Conservation (phyloP, 2,113 vertebrate genomes). For the Coturnix japonica region DNA sequence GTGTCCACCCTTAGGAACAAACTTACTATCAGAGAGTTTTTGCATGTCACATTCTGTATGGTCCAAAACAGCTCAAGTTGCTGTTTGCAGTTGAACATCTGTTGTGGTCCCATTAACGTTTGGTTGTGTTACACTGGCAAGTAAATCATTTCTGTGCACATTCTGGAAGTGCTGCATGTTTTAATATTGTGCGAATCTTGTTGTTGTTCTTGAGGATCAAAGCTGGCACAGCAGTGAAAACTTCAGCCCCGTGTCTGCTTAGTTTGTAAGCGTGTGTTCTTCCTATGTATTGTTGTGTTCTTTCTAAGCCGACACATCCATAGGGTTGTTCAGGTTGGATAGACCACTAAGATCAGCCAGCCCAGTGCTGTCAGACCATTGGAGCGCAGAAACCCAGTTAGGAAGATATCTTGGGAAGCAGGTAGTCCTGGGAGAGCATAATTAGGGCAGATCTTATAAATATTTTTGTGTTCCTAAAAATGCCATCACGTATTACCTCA, state of each 20-base stretch:
- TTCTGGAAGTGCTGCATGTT: not conserved
- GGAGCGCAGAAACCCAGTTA: not conserved
- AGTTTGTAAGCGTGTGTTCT: not conserved
- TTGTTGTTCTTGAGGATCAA: slow-evolving; percentile 7
- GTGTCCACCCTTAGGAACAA: not conserved
- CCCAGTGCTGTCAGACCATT: not conserved
- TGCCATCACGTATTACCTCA: slow-evolving; percentile 35
- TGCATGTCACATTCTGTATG: not conserved
- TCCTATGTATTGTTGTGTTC: too few relatives aligned
- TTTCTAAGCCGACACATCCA: not conserved
- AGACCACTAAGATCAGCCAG: too few relatives aligned
- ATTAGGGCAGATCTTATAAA: slow-evolving; percentile 55
- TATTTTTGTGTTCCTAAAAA: slow-evolving; percentile 57
- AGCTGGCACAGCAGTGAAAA: not conserved
- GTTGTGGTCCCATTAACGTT: not conserved
- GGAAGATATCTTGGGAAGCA: not conserved
- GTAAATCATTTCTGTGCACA: not conserved
- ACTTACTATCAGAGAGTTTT: not conserved
- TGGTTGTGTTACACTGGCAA: not conserved
- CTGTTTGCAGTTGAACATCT: not conserved
- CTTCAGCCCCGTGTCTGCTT: not conserved
- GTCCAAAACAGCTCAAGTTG: rapidly evolving
- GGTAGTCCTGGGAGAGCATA: not conserved
- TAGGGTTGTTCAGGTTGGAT: too few relatives aligned
- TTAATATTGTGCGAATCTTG: not conserved